Percentiles rank a stretch among this genome's conserved stretches.
Evolutionary conservation across 2,797 vertebrate species (phyloP).

Genomic region (Mormyrops boulengeri): DNA sequence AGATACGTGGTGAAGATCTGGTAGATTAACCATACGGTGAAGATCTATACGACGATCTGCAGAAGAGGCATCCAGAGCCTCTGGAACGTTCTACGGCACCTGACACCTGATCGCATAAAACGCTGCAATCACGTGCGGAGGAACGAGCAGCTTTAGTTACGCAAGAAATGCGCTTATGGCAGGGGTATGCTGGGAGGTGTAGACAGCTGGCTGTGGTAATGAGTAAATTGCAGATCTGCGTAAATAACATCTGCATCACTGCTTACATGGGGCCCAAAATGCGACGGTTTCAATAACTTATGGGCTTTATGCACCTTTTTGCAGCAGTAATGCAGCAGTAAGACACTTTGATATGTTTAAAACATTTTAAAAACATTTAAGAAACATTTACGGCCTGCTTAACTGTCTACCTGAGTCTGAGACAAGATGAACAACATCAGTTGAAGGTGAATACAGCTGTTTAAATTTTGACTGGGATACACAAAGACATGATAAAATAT

Average conservation of each 20-base stretch:
- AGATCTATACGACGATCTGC: background rate
- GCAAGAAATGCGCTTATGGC: background rate
- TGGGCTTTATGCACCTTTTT: background rate
- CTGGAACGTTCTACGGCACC: background rate
- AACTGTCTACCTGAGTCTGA: background rate
- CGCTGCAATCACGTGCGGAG: background rate
- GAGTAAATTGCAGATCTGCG: slow-evolving; percentile 5
- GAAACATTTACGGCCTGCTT: background rate
- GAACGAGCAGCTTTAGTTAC: background rate
- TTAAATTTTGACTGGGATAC: background rate
- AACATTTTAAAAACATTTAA: background rate
- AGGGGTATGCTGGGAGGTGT: background rate
- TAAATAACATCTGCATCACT: slow-evolving; percentile 3
- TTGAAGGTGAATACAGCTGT: background rate
- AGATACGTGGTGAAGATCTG: background rate
- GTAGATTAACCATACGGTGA: background rate
- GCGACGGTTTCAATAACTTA: background rate
- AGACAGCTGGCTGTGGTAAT: slow-evolving; percentile 12
- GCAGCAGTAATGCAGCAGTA: background rate
- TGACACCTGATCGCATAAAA: background rate
- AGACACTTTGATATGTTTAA: background rate
- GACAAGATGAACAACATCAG: background rate
- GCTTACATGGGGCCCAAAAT: background rate
- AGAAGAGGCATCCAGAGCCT: background rate
- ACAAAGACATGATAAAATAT: background rate